These are phyloP conservation scores for Amazonetta brasiliensis DNA, from an alignment of 2,797 vertebrate species.

Conservation along the genomic window DNA sequence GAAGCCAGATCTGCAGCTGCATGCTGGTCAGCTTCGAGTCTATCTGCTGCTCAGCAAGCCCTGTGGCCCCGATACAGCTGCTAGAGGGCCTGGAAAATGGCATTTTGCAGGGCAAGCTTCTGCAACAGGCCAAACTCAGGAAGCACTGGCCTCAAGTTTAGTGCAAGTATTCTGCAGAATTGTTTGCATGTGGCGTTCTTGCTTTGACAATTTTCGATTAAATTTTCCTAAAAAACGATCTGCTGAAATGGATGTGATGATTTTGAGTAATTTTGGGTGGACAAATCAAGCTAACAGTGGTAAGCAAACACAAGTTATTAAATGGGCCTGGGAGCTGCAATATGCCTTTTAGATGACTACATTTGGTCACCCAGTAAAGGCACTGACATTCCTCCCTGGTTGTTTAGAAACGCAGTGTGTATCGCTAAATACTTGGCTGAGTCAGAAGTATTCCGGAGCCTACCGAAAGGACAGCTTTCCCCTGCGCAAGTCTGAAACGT, in stretches of 20 bases:
- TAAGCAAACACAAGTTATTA: neutral
- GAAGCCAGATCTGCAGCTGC: neutral
- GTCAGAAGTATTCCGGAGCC: neutral
- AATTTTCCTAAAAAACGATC: neutral
- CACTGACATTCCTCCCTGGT: neutral
- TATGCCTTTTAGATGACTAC: neutral
- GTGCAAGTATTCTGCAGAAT: neutral
- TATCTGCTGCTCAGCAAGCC: neutral
- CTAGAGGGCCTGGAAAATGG: neutral
- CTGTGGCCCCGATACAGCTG: neutral
- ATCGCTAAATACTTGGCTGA: neutral
- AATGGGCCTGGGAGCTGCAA: neutral
- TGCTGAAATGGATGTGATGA: neutral
- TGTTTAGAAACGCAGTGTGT: neutral
- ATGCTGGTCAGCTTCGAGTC: neutral
- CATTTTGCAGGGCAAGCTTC: neutral
- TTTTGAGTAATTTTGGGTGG: neutral
- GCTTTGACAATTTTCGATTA: neutral
- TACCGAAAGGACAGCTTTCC: neutral
- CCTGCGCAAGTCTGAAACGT: neutral
- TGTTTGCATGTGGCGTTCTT: neutral
- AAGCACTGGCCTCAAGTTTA: neutral
- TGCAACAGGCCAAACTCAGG: neutral
- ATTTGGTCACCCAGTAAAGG: neutral
- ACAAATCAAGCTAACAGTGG: neutral